These are phyloP conservation scores for Mylabris phalerata DNA, from an alignment of 1,140 invertebrate genomes.

Conservation along the genomic window DNA sequence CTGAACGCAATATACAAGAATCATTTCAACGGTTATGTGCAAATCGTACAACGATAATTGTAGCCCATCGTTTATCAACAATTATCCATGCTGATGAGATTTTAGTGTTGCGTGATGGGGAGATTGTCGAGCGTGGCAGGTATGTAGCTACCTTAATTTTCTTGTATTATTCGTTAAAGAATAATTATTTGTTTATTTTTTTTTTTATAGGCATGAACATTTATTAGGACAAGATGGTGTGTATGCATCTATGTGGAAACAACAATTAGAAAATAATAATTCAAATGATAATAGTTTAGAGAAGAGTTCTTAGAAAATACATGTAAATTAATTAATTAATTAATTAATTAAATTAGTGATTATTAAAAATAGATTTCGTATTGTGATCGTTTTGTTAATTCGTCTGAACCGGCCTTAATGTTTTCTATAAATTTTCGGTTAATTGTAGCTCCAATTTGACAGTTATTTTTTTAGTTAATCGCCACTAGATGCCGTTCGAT, in stretches of 20 bases:
- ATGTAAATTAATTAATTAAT: neutral
- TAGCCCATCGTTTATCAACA: slow-evolving; percentile 89
- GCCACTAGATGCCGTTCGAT: too few species aligned
- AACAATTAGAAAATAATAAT: slow-evolving; percentile 60
- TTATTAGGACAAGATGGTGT: slow-evolving; percentile 58
- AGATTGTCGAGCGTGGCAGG: slow-evolving; percentile 86
- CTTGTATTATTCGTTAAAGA: neutral
- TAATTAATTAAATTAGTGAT: neutral
- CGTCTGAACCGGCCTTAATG: too few species aligned
- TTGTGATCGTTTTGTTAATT: neutral
- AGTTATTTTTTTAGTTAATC: too few species aligned
- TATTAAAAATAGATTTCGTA: neutral
- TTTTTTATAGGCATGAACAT: slow-evolving; percentile 62
- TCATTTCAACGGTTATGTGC: slow-evolving; percentile 68
- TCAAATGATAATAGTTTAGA: slow-evolving; percentile 1
- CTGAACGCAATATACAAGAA: slow-evolving; percentile 66
- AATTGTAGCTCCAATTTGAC: too few species aligned
- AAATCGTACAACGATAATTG: slow-evolving; percentile 85
- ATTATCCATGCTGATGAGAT: slow-evolving; percentile 92
- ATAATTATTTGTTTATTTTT: slow-evolving; percentile 16
- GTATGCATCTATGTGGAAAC: slow-evolving; percentile 81
- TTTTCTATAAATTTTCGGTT: too few species aligned
- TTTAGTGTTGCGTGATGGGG: slow-evolving; percentile 80
- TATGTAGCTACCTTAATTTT: slow-evolving; percentile 41
- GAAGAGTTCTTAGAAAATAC: neutral